These are phyloP conservation scores for Charina bottae DNA, from an alignment of 2,113 vertebrate genomes.

Conservation along the genomic window DNA sequence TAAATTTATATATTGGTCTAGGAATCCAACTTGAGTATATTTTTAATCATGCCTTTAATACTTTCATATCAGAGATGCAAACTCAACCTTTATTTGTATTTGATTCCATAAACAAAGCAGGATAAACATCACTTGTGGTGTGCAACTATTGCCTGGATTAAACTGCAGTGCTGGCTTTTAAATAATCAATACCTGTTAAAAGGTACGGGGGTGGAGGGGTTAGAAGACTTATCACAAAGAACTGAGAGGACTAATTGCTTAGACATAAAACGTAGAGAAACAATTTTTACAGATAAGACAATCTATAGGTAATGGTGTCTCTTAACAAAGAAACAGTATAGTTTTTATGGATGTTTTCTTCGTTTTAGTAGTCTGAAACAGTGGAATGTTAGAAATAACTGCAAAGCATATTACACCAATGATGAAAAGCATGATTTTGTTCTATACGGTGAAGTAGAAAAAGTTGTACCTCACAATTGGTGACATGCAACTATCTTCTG, in stretches of 20 bases:
- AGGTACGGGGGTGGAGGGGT: background rate
- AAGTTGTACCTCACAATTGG: background rate
- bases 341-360: constrained; percentile 52
- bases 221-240: constrained; percentile 58
- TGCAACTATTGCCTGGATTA: constrained; percentile 34
- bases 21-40: constrained; percentile 2
- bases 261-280: constrained; percentile 43
- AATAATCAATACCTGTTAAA: constrained; percentile 60
- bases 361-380: constrained; percentile 60
- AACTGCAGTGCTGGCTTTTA: constrained; percentile 65
- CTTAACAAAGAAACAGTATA: constrained; percentile 44
- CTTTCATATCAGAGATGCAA: constrained; percentile 18
- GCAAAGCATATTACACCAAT: background rate
- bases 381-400: constrained; percentile 14
- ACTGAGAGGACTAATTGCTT: constrained; percentile 62
- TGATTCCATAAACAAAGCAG: constrained; percentile 31
- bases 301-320: constrained; percentile 56
- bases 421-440: background rate
- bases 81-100: constrained; percentile 35
- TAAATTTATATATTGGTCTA: background rate
- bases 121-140: constrained; percentile 4
- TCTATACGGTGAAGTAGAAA: background rate
- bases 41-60: background rate
- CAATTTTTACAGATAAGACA: constrained; percentile 50
- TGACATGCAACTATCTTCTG: background rate